phyloP scores from a whole-genome alignment of 2,113 vertebrate species.

The Fregetta grallaria region DNA sequence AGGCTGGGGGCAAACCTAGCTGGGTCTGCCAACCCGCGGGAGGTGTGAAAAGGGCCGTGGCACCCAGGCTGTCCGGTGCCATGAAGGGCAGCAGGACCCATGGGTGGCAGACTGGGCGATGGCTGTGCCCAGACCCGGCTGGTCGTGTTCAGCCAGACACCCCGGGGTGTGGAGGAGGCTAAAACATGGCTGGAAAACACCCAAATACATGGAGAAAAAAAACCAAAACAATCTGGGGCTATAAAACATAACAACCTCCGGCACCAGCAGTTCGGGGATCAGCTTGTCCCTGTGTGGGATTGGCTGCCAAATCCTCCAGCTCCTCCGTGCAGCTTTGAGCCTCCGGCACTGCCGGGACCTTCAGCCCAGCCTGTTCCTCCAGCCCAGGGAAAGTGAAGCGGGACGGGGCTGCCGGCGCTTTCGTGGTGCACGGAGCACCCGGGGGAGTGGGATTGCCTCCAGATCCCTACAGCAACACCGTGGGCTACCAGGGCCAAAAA shows the following conservation, averaged over 20 bases:
- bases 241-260: not conserved
- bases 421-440: fast-evolving
- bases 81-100: not conserved
- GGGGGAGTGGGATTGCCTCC: fast-evolving
- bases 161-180: fast-evolving
- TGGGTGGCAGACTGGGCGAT: fast-evolving
- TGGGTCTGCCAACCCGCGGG: fast-evolving
- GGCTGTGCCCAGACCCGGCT: not conserved
- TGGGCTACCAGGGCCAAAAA: not conserved
- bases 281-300: not conserved
- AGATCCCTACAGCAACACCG: not conserved
- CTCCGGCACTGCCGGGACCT: not conserved
- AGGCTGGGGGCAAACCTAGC: not conserved
- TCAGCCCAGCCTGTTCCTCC: not conserved
- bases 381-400: fast-evolving
- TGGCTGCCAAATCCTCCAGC: not conserved
- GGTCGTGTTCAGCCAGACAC: fast-evolving
- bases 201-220: not conserved
- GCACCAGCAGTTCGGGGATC: not conserved
- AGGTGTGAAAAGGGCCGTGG: not conserved
- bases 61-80: not conserved
- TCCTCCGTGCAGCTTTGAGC: not conserved
- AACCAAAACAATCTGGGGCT: not conserved
- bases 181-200: not conserved
- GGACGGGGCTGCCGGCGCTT: fast-evolving